phyloP scores from a whole-genome alignment of 2,797 vertebrate genomes.

The Lophotriccus pileatus region DNA sequence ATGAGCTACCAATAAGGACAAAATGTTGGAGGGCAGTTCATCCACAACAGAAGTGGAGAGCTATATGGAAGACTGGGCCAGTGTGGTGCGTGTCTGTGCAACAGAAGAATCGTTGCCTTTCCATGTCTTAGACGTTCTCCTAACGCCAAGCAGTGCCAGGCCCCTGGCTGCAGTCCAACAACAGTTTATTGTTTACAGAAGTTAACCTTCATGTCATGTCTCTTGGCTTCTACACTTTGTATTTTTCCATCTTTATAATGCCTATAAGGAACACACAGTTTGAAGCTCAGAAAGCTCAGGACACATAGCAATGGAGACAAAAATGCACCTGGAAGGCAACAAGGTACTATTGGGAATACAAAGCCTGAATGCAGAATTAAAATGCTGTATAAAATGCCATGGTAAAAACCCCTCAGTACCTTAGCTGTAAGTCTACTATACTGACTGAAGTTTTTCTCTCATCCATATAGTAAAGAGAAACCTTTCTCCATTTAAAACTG shows the following conservation, averaged over 20 bases:
- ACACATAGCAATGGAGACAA: neutral
- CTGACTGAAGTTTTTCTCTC: neutral
- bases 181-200: neutral
- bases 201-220: neutral
- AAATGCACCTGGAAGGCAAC: neutral
- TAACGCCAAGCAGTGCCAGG: neutral
- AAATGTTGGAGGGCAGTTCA: neutral
- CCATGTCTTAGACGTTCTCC: neutral
- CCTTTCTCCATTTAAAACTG: neutral
- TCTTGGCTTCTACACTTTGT: neutral
- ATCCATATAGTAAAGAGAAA: neutral
- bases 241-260: neutral
- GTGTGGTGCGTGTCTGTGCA: accelerated
- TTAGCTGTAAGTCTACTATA: neutral
- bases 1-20: neutral
- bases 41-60: neutral
- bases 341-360: neutral
- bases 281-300: neutral
- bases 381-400: neutral
- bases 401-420: neutral
- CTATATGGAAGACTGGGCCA: neutral
- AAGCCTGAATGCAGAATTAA: neutral
- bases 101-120: neutral
- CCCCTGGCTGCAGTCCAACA: neutral
- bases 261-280: neutral